Evolutionary conservation across 1,140 invertebrate species (phyloP), one percentile per base, ranked within the genome.

Genomic region (Brachionus koreanus): DNA sequence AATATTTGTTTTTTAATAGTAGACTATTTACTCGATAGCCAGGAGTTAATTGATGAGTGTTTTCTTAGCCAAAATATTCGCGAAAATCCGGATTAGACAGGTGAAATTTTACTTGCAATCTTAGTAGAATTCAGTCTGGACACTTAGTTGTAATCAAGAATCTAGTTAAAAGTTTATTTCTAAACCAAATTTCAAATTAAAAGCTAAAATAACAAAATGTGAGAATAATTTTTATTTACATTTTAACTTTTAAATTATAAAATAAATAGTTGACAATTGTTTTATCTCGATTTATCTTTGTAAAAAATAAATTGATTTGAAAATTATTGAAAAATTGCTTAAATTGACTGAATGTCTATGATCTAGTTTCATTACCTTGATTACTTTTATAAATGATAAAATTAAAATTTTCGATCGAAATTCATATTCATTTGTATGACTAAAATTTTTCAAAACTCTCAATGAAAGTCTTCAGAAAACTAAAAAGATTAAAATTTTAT

Each of bases 21-120:
- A 57, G 49, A 57, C 49, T 57, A 57, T 57, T 57, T 57, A 19
- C 63, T 65, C 10, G 33, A 72, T 39, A 39, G 16, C 37, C 35
- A 39, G 37, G 16, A 72, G 67, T 72, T 42, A 39, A 42, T 39
- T 72, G 67, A 72, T 72, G 39, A 72, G 67, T 72, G 67, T 42
- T 72, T 72, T 37, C 67, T 72, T 72, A 72, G 37, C n/a, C 33
- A 23, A 72, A 69, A 72, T 42, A 72, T 19, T 33, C 67, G 9
- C 37, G 5, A 39, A 72, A 23, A 72, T 37, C 37, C 67, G 67
- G 67, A 67, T 67, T 57, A 57, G 4, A 67, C 63, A 67, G n/a
- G n/a, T 67, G 25, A 16, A 63, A 63, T 42, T 72, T 72, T 39
- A 39, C 10, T 33, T 33, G 33, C 25, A 37, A 65, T 65, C 29